These are phyloP conservation scores for Yponomeuta malinellus DNA, from an alignment of 2,888 invertebrate genomes.

Conservation along the genomic window DNA sequence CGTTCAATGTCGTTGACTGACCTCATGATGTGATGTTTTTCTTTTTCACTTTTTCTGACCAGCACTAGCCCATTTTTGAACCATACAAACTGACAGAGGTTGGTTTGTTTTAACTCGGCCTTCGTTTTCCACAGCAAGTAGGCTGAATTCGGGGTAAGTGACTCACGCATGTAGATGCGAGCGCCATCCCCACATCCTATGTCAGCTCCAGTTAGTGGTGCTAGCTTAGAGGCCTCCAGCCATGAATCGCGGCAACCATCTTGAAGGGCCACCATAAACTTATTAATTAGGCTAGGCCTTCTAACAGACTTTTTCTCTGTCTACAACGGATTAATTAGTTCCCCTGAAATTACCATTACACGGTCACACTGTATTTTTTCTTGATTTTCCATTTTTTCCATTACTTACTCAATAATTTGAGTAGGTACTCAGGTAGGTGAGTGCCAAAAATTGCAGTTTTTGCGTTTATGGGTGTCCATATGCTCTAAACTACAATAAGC, in stretches of 20 bases:
- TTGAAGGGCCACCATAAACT: neutral
- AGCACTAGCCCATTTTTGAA: slow-evolving; percentile 20
- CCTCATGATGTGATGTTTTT: slow-evolving; percentile 9
- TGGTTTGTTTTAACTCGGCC: slow-evolving; percentile 16
- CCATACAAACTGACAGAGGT: slow-evolving; percentile 19
- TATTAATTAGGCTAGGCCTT: too few relatives aligned
- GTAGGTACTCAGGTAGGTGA: too few relatives aligned
- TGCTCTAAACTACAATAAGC: too few relatives aligned
- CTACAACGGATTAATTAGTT: too few relatives aligned
- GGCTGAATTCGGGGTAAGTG: slow-evolving; percentile 15
- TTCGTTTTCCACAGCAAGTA: slow-evolving; percentile 20
- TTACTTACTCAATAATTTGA: too few relatives aligned
- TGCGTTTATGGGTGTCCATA: too few relatives aligned
- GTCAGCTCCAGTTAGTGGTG: neutral
- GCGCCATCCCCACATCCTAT: neutral
- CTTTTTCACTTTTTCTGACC: slow-evolving; percentile 17
- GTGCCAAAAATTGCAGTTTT: too few relatives aligned
- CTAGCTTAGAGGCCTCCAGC: neutral
- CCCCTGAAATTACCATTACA: too few relatives aligned
- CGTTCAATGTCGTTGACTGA: neutral
- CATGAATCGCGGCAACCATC: slow-evolving; percentile 6
- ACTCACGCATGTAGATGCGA: slow-evolving; percentile 18
- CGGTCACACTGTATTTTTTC: too few relatives aligned
- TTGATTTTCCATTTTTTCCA: too few relatives aligned
- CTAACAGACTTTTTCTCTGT: too few relatives aligned